Conservation (phyloP, 2,113 vertebrate species). For the Chaetops frenatus region DNA sequence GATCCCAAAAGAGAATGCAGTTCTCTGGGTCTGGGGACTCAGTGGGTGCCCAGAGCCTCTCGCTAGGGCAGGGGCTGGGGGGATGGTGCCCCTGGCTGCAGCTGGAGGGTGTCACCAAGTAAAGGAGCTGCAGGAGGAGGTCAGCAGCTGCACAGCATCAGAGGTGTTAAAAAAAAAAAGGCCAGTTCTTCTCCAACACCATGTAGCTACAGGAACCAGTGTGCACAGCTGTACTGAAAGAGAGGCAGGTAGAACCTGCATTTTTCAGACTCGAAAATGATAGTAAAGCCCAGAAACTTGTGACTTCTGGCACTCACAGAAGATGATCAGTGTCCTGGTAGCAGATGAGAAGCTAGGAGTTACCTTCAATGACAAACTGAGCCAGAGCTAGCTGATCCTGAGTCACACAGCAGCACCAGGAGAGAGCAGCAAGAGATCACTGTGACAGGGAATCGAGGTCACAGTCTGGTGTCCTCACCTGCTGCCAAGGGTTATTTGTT, state of each 20-base stretch:
- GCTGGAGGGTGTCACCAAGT: neutral
- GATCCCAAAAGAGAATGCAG: neutral
- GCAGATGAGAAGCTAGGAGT: neutral
- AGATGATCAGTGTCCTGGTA: neutral
- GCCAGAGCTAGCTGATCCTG: neutral
- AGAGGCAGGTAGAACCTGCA: neutral
- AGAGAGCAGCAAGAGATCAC: fast-evolving
- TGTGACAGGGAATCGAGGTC: neutral
- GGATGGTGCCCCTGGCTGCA: neutral
- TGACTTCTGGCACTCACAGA: neutral
- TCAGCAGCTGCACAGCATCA: neutral
- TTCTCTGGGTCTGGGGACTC: neutral
- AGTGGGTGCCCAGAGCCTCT: fast-evolving
- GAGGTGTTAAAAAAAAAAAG: neutral
- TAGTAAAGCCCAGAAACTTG: neutral
- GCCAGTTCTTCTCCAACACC: neutral
- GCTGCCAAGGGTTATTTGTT: neutral
- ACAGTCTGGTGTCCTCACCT: neutral
- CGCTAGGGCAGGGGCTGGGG: neutral
- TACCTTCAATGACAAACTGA: neutral
- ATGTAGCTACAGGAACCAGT: neutral
- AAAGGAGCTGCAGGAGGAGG: neutral
- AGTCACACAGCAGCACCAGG: neutral
- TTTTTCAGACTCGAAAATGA: neutral
- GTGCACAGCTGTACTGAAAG: neutral